phyloP scores from a whole-genome alignment of 2,888 invertebrate species.

The Acrobasis suavella region DNA sequence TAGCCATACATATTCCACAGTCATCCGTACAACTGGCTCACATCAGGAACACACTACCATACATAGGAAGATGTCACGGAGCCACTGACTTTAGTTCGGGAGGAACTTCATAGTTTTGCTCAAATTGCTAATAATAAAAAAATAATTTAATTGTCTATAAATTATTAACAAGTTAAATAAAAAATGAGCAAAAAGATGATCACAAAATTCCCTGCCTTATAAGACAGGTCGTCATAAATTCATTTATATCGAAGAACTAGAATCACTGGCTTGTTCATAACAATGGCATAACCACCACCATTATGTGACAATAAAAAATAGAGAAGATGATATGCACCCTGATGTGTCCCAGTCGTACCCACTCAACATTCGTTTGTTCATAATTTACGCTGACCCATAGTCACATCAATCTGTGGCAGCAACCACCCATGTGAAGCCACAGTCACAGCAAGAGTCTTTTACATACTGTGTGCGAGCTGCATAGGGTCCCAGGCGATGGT shows the following conservation, averaged over 20 bases:
- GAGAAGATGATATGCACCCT: constrained; percentile 62
- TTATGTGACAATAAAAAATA: constrained; percentile 48
- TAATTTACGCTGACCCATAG: constrained; percentile 53
- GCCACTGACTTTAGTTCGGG: constrained; percentile 56
- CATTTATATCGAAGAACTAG: constrained; percentile 45
- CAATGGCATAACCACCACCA: constrained; percentile 50
- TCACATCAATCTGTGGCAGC: constrained; percentile 73
- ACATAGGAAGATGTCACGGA: constrained; percentile 60
- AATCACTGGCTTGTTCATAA: constrained; percentile 48
- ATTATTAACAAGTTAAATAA: constrained; percentile 34
- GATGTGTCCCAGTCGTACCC: constrained; percentile 72
- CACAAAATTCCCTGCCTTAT: constrained; percentile 33
- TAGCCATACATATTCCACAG: constrained; percentile 78
- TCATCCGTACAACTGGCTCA: constrained; percentile 68
- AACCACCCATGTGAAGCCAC: constrained; percentile 78
- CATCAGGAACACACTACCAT: constrained; percentile 54
- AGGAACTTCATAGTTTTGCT: constrained; percentile 39
- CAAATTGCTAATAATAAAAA: constrained; percentile 37
- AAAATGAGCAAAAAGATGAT: constrained; percentile 28
- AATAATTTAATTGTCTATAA: constrained; percentile 39
- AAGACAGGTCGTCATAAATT: constrained; percentile 42
- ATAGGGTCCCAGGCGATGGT: constrained; percentile 81
- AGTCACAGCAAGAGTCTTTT: constrained; percentile 76
- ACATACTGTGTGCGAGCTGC: constrained; percentile 82
- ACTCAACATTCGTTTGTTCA: constrained; percentile 63